Conservation (phyloP, 2,888 invertebrate species). For the Polyommatus iphigenia region DNA sequence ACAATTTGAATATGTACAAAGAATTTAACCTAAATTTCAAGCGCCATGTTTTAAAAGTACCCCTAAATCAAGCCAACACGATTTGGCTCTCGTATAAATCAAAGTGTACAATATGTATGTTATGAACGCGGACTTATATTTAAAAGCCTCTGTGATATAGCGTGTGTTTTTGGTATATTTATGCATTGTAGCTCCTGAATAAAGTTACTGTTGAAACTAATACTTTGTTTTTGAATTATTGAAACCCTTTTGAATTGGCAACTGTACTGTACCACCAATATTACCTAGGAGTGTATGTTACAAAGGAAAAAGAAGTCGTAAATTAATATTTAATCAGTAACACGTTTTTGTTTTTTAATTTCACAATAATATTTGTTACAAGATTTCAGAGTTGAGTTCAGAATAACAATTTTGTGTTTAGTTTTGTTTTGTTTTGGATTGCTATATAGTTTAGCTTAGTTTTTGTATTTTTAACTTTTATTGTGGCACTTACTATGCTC, state of each 20-base stretch:
- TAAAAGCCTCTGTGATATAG: slow-evolving; percentile 67
- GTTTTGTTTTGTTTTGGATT: too few relatives aligned
- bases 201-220: slow-evolving; percentile 40
- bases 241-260: neutral
- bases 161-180: slow-evolving; percentile 36
- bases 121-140: neutral
- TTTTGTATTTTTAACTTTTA: too few relatives aligned
- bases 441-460: too few relatives aligned
- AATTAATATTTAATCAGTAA: too few relatives aligned
- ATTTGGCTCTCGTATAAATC: neutral
- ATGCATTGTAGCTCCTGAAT: slow-evolving; percentile 47
- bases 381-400: too few relatives aligned
- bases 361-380: too few relatives aligned
- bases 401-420: too few relatives aligned
- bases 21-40: neutral
- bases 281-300: too few relatives aligned
- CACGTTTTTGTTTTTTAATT: too few relatives aligned
- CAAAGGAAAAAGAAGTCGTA: too few relatives aligned
- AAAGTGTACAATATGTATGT: neutral
- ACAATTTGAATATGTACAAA: neutral
- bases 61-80: neutral
- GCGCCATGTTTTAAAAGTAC: neutral
- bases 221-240: neutral
- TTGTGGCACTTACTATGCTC: too few relatives aligned
- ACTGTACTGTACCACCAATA: too few relatives aligned